Evolutionary conservation across 2,113 vertebrate genomes (phyloP), one percentile per base, ranked within the genome.

Genomic region (Nothobranchius kuhntae): DNA sequence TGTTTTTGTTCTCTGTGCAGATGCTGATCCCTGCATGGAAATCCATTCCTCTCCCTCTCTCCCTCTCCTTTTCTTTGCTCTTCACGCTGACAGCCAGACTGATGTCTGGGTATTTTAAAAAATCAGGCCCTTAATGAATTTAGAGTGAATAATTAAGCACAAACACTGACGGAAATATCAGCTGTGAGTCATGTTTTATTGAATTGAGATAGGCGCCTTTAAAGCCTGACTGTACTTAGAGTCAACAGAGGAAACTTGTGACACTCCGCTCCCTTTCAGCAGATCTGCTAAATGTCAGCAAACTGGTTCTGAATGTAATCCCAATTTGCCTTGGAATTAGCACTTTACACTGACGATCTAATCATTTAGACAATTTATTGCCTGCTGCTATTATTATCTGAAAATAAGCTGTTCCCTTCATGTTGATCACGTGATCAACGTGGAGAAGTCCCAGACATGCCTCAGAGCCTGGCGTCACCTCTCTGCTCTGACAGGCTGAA

Each of bases 201-300:
- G 84, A 89, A 85, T 69, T 35, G 74, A 82, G 79, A 89, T 65
- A 21, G 85, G 83, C 84, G 87, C 83, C 81, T 86, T 78, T 72
- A 78, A 86, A 90, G 71, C 68, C 75, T 76, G 89, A 89, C 88
- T 91, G 84, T 89, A 89, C 85, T 89, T 90, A 86, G 87, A 91
- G 88, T 93, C 89, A 91, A 91, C 77, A 92, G 69, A 81, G 74
- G 71, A 84, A 86, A 88, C 86, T 89, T 87, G 80, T 88, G 87
- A 90, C 87, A 89, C 78, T 76, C 82, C 80, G 75, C 82, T 85
- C 75, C 86, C 74, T 85, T 88, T 85, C 81, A 87, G 68, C 89
- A 87, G 86, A 92, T 92, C 91, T 91, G 87, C 86, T 93, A 93
- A 93, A 94, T 92, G 92, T 92, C 92, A 93, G 90, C 91, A 92